Percentiles rank a stretch among this genome's conserved stretches.
Evolutionary conservation across 2,888 invertebrate genomes (phyloP).

Genomic region (Psylliodes chrysocephalus): DNA sequence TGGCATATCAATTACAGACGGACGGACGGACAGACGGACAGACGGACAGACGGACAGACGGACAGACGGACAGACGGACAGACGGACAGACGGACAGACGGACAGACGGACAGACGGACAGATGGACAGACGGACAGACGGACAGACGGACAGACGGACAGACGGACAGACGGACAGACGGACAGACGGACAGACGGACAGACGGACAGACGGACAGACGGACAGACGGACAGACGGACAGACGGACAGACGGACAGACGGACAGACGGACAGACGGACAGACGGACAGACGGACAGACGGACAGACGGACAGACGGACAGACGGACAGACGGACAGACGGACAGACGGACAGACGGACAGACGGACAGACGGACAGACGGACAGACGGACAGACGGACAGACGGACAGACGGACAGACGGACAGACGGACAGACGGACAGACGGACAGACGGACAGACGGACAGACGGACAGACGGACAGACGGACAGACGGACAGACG

Average conservation of each 20-base stretch:
- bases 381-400: constrained; percentile 34
- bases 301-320: constrained; percentile 34
- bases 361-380: constrained; percentile 35
- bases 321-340: constrained; percentile 31
- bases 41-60: constrained; percentile 34
- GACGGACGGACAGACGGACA: constrained; percentile 35
- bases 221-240: constrained; percentile 35
- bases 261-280: constrained; percentile 34
- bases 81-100: constrained; percentile 34
- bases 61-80: constrained; percentile 35
- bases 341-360: constrained; percentile 33
- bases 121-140: constrained; percentile 34
- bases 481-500: constrained; percentile 34
- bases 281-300: constrained; percentile 35
- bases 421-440: constrained; percentile 34
- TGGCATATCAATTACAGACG: too few species aligned
- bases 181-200: constrained; percentile 34
- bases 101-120: too few species aligned
- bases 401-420: constrained; percentile 35
- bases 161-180: constrained; percentile 31
- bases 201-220: constrained; percentile 34
- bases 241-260: constrained; percentile 34
- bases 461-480: constrained; percentile 35
- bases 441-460: constrained; percentile 34
- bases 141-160: constrained; percentile 34